Conservation (phyloP, 2,113 vertebrate species). For the Pedionomus torquatus region DNA sequence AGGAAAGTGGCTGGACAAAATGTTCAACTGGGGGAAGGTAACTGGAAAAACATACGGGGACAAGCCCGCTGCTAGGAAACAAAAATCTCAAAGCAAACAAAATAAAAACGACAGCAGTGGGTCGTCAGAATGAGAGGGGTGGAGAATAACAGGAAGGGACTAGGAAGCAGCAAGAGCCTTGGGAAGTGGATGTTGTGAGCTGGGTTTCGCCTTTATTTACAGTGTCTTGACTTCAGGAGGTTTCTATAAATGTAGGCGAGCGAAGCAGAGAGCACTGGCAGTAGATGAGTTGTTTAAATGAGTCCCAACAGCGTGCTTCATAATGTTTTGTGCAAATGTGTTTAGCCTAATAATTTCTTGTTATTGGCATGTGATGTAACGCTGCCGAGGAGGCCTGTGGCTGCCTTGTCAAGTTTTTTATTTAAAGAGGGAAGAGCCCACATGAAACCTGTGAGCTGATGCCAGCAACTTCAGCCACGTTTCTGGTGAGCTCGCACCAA, state of each 20-base stretch:
- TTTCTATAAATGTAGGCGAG: not conserved
- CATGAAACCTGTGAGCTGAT: not conserved
- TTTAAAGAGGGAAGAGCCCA: not conserved
- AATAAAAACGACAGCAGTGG: not conserved
- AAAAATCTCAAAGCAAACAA: constrained; percentile 7
- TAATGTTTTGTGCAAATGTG: not conserved
- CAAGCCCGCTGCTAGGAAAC: constrained; percentile 15
- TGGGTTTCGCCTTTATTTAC: not conserved
- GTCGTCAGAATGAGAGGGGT: not conserved
- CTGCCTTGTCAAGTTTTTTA: not conserved
- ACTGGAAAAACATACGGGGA: not conserved
- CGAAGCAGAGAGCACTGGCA: not conserved
- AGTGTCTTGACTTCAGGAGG: not conserved
- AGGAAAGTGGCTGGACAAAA: not conserved
- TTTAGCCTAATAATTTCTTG: not conserved
- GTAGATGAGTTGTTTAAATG: not conserved
- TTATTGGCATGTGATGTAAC: not conserved
- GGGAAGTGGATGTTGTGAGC: not conserved
- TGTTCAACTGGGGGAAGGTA: not conserved
- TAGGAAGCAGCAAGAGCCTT: constrained; percentile 11
- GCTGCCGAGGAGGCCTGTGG: not conserved
- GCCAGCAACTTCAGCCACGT: not conserved
- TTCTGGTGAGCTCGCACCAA: not conserved
- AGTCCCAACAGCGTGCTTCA: not conserved
- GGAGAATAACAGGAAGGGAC: constrained; percentile 50